phyloP scores from a whole-genome alignment of 2,797 vertebrate species.

The Meriones psammophilus region DNA sequence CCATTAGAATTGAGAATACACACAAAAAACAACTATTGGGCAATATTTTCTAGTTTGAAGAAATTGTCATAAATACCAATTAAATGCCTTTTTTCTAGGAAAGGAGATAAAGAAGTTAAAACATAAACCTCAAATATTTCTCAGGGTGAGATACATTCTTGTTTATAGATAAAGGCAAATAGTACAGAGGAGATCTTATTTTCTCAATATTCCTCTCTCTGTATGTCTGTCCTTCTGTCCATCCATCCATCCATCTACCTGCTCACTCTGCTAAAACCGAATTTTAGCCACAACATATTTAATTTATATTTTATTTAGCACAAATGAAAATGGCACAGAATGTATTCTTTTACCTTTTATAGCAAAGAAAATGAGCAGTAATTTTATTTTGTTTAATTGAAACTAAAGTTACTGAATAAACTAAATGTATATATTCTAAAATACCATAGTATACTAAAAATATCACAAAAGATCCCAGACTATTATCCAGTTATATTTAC shows the following conservation, averaged over 20 bases:
- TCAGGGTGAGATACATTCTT: not conserved
- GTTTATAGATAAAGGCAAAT: not conserved
- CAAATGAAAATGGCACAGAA: not conserved
- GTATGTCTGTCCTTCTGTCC: too few relatives aligned
- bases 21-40: not conserved
- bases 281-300: not conserved
- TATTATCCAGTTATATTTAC: not conserved
- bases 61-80: not conserved
- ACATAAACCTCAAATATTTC: not conserved
- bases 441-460: not conserved
- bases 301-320: not conserved
- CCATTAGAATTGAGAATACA: not conserved
- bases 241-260: not conserved
- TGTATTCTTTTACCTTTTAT: not conserved
- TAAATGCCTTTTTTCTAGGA: not conserved
- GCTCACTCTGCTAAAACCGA: not conserved
- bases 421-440: not conserved
- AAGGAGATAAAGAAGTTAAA: not conserved
- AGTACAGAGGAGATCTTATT: not conserved
- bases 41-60: constrained; percentile 15
- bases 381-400: not conserved
- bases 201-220: not conserved
- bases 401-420: not conserved
- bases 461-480: not conserved
- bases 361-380: not conserved